A percentile compares a stretch with the other conserved stretches of the same genome.
phyloP scores from a whole-genome alignment of 53 echinoderm and acorn worm species.

The Luidia sarsii region DNA sequence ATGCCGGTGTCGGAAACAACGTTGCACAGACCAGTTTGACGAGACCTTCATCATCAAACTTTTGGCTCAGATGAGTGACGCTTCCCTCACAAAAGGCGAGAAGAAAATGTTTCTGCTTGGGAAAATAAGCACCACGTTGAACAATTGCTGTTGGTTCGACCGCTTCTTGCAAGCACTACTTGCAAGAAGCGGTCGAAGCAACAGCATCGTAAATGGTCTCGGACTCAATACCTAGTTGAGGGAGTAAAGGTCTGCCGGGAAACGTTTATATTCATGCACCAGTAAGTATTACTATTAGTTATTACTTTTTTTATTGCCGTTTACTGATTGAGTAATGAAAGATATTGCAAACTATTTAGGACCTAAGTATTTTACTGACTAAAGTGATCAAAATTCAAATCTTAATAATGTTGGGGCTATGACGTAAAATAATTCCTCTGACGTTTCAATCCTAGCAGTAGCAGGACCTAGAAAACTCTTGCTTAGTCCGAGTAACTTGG shows the following conservation, averaged over 20 bases:
- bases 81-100: constrained; percentile 13
- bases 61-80: constrained; percentile 18
- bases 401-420: no score
- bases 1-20: background rate
- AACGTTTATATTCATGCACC: constrained; percentile 43
- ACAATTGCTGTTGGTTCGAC: no score
- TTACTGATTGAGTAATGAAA: no score
- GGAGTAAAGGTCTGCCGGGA: constrained; percentile 24
- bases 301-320: background rate
- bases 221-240: constrained; percentile 13
- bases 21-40: constrained; percentile 2
- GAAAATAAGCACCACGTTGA: constrained; percentile 18
- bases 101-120: constrained; percentile 34
- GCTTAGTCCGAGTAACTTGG: no score
- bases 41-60: background rate
- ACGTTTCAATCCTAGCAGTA: no score
- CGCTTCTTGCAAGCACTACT: background rate
- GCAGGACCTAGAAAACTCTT: no score
- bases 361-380: no score
- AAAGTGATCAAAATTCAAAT: no score
- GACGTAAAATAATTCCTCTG: no score
- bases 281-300: constrained; percentile 5
- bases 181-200: background rate
- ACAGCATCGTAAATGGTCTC: background rate
- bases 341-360: no score